Evolutionary conservation across 2,797 vertebrate genomes (phyloP).

Genomic region (Xenopus petersii): DNA sequence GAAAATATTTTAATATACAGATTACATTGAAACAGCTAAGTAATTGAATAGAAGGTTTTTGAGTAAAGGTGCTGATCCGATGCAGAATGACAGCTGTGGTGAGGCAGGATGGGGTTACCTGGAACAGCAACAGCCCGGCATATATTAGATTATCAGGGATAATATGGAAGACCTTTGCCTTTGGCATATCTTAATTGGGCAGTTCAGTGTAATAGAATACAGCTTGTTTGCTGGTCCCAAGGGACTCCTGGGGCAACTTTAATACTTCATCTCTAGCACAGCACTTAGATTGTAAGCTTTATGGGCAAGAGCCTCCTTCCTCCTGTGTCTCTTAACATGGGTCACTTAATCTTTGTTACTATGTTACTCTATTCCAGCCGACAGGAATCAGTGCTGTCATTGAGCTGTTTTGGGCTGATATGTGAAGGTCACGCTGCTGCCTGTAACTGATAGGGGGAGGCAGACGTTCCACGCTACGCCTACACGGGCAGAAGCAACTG

Average conservation of each 20-base stretch:
- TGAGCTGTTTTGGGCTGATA: conserved; percentile 19
- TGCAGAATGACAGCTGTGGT: not conserved
- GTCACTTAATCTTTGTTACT: no score
- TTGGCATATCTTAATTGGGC: no score
- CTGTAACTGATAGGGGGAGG: conserved; percentile 46
- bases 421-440: conserved; percentile 30
- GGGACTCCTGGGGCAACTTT: not conserved
- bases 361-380: no score
- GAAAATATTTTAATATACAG: conserved; percentile 30
- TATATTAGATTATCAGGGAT: no score
- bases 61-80: not conserved
- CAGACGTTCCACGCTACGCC: conserved; percentile 45
- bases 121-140: not conserved
- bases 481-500: conserved; percentile 40
- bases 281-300: no score
- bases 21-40: not conserved
- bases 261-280: no score
- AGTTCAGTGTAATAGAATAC: not conserved
- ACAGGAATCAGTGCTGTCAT: conserved; percentile 2
- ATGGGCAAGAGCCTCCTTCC: no score
- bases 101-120: not conserved
- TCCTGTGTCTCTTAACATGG: no score
- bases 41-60: not conserved
- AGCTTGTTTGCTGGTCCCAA: not conserved
- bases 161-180: no score